Evolutionary conservation across 2,888 invertebrate species (phyloP), one percentile per base, ranked within the genome.

Genomic region (Rhopalosiphum nymphaeae): DNA sequence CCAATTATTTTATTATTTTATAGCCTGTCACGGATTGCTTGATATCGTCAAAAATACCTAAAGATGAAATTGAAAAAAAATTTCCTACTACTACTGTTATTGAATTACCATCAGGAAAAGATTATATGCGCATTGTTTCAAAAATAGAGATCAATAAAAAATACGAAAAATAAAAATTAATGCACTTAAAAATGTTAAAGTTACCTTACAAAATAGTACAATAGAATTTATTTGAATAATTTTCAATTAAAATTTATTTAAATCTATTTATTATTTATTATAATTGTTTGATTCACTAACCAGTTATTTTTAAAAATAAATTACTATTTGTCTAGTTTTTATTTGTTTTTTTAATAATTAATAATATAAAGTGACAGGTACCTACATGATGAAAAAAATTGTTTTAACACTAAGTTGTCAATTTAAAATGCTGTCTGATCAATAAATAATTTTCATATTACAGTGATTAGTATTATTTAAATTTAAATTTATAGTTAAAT

Each of bases 21-120:
- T 56, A 93, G 89, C 85, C 93, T 49, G 57, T 46, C 5, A 26
- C 46, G 5, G 85, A 89, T 89, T 89, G 89, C 26, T 42, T 94
- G 29, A 11, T 86, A 9, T 94, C 94, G 7, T 36, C 84, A 53
- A 91, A 90, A 49, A 16, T 91, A 49, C 53, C 61, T 29, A 91
- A 91, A 86, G 57, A 90, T 11, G 90, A 86, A 9, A 53, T 86
- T 25, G 61, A 91, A 61, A 86, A 94, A n/a, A 85, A 46, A 90
- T 94, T 90, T 86, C 53, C 90, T n/a, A 16, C 36, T 29, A 49
- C 86, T 3, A 85, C 10, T 4, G 9, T 94, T 13, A 10, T 86
- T 21, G 49, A 86, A 90, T 16, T 94, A 42, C 90, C 94, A 86
- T 94, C 94, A 11, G 90, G 94, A 67, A 90, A 86, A 94, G 86